Percentiles rank a stretch among this genome's conserved stretches.
phyloP scores from a whole-genome alignment of 2,113 vertebrate species.

The Hyaena hyaena region DNA sequence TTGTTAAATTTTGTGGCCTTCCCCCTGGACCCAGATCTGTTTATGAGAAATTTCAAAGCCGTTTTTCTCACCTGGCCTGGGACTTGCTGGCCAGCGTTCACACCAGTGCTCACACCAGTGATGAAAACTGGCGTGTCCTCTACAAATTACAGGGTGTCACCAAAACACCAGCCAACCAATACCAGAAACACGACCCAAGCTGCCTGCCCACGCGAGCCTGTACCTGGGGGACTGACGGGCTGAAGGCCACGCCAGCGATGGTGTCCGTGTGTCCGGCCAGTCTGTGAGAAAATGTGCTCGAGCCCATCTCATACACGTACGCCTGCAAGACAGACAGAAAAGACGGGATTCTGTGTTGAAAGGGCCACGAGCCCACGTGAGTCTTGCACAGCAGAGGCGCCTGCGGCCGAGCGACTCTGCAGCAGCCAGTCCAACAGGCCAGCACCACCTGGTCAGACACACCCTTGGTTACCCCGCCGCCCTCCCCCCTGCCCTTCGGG shows the following conservation, averaged over 20 bases:
- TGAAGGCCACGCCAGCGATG: slow-evolving; percentile 89
- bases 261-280: slow-evolving; percentile 89
- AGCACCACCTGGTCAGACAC: rapidly evolving
- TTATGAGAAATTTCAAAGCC: rapidly evolving
- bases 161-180: background rate
- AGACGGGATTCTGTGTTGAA: background rate
- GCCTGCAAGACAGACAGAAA: slow-evolving; percentile 85
- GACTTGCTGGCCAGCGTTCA: background rate
- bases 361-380: rapidly evolving
- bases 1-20: background rate
- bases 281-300: slow-evolving; percentile 88
- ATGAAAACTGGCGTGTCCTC: rapidly evolving
- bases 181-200: rapidly evolving
- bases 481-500: background rate
- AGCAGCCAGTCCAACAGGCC: background rate
- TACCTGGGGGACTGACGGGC: slow-evolving; percentile 90
- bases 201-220: rapidly evolving
- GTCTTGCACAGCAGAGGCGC: no score
- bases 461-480: rapidly evolving
- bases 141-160: background rate
- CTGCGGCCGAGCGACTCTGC: rapidly evolving
- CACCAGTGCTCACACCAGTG: rapidly evolving
- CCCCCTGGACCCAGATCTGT: background rate
- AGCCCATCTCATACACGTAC: slow-evolving; percentile 90
- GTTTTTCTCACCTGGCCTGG: background rate